Evolutionary conservation across 2,113 vertebrate genomes (phyloP).

Genomic region (Macquaria ambigua): DNA sequence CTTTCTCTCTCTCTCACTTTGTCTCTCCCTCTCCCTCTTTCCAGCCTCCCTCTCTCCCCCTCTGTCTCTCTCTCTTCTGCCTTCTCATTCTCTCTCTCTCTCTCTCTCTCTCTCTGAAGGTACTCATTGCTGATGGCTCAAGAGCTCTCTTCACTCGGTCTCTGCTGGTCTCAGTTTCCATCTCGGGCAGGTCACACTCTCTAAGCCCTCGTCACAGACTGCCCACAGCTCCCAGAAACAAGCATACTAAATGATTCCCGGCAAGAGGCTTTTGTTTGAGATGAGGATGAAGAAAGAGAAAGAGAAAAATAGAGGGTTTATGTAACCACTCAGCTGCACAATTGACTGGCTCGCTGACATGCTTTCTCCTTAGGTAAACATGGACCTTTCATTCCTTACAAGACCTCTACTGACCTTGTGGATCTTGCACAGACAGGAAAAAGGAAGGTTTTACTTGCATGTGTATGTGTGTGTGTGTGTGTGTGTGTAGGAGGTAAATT

Average conservation of each 20-base stretch:
- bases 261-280: conserved; percentile 73
- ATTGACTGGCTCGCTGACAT: conserved; percentile 63
- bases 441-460: background rate
- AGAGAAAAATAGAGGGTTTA: conserved; percentile 70
- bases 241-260: conserved; percentile 67
- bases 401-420: conserved; percentile 65
- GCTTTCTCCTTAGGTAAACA: conserved; percentile 68
- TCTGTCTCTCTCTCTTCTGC: background rate
- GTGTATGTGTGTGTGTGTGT: background rate
- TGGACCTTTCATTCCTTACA: conserved; percentile 50
- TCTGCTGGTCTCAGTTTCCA: conserved; percentile 58
- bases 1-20: conserved; percentile 29
- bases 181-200: conserved; percentile 70
- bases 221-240: conserved; percentile 62
- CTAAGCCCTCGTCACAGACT: conserved; percentile 61
- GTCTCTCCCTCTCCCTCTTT: conserved; percentile 31
- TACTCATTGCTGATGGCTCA: conserved; percentile 48
- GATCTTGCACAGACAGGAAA: conserved; percentile 1
- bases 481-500: background rate
- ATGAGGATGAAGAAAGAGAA: conserved; percentile 39
- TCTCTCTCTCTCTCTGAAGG: conserved; percentile 26
- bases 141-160: conserved; percentile 49
- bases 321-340: conserved; percentile 71
- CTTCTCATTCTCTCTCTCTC: conserved; percentile 5
- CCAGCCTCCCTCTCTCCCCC: background rate